Conservation (phyloP, 2,888 invertebrate species). For the Cactoblastis cactorum region DNA sequence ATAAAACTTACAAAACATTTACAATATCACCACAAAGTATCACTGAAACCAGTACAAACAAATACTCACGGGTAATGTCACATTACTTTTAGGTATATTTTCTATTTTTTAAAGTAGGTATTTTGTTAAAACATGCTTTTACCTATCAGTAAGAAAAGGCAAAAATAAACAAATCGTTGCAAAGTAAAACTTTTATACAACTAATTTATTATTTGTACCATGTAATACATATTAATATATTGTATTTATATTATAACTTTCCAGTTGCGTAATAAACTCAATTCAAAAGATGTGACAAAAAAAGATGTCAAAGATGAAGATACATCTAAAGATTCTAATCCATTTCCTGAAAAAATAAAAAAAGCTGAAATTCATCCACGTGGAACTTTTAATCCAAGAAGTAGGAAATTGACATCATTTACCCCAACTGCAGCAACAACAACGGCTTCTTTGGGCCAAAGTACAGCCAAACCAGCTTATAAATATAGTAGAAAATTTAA, state of each 20-base stretch:
- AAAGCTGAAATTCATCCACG: slow-evolving; percentile 47
- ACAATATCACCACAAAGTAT: slow-evolving; percentile 59
- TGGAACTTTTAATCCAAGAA: slow-evolving; percentile 48
- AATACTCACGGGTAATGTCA: slow-evolving; percentile 61
- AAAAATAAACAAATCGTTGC: no score
- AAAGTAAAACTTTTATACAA: no score
- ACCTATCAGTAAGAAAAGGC: no score
- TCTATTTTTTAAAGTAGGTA: no score
- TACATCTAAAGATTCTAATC: slow-evolving; percentile 25
- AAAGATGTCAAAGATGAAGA: slow-evolving; percentile 32
- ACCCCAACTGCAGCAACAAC: slow-evolving; percentile 39
- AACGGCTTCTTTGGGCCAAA: slow-evolving; percentile 25
- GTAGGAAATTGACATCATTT: slow-evolving; percentile 44
- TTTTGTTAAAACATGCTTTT: no score
- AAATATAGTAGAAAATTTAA: slow-evolving; percentile 66
- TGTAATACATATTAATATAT: no score
- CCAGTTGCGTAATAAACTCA: slow-evolving; percentile 57
- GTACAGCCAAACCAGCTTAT: slow-evolving; percentile 41
- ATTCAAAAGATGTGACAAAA: slow-evolving; percentile 35
- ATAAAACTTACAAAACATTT: slow-evolving; percentile 67
- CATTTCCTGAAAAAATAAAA: slow-evolving; percentile 36
- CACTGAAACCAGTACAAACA: slow-evolving; percentile 56
- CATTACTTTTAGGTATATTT: neutral
- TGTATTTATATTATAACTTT: slow-evolving; percentile 22
- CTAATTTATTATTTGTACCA: no score